Base-by-base conservation (phyloP, 2,113 vertebrate species). In the Oryzias woworae region DNA sequence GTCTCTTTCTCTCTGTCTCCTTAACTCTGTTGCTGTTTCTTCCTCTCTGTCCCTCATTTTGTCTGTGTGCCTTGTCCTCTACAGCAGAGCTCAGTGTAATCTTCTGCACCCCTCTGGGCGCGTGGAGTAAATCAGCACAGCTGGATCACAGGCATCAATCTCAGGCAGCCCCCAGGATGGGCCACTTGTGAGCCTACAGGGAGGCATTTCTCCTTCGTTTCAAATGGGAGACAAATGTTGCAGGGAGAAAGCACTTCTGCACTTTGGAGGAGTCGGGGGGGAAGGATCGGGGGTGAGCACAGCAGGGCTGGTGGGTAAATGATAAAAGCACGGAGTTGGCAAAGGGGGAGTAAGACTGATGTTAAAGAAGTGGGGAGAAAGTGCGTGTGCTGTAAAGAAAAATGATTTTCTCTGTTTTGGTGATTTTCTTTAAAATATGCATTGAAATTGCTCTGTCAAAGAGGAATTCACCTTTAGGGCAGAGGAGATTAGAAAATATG, bases 91-190 rank as follows among this genome's bases (percentile, higher is more conserved):
- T 73, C 31, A 48, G 78, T 83, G 78, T 88, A 88, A 90, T 89
- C 84, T 89, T 85, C 77, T 55, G 58, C 63, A 83, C 82, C 82
- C 86, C 80, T 59, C 73, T 85, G 85, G 88, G 80, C 67, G 77
- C 59, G n/a, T 79, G 83, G 81, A 92, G 85, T 91, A 90, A 88
- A 89, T 90, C 90, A 85, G 83, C 89, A 83, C 87, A 87, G 90
- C 87, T 90, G 88, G 89, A 90, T 88, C 77, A 81, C 71, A 82
- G 75, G 88, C 89, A 91, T 92, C 90, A 91, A 91, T 91, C 90
- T 92, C 77, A 83, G 85, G 73, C 80, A 72, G 82, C 82, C 79
- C 84, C 84, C 69, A 76, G 84, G 85, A 89, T 78, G 77, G 84
- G 73, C 85, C 85, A 85, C 83, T 88, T 86, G 81, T 75, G 69